Evolutionary conservation across 2,797 vertebrate genomes (phyloP).

Genomic region (Amblyopsis hoosieri): DNA sequence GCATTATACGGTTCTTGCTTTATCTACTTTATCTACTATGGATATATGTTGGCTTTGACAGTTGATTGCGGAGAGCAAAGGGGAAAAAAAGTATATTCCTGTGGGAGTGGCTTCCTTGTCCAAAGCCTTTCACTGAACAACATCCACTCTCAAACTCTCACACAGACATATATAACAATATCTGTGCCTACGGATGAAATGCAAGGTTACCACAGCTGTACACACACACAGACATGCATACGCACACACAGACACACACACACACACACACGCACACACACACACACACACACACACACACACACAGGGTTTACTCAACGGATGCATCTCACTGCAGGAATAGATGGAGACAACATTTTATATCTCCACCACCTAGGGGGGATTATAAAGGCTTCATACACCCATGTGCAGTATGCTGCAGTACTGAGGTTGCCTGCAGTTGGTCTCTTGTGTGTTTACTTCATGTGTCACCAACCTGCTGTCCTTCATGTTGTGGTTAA

Average conservation of each 20-base stretch:
- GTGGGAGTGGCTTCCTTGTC: constrained; percentile 33
- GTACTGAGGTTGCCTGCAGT: too few relatives aligned
- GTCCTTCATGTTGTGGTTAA: too few relatives aligned
- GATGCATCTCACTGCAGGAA: too few relatives aligned
- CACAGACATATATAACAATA: constrained; percentile 1
- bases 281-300: background rate
- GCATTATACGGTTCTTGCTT: too few relatives aligned
- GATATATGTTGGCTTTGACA: constrained; percentile 6
- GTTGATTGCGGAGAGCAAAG: constrained; percentile 19
- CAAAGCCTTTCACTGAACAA: constrained; percentile 29
- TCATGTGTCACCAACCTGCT: too few relatives aligned
- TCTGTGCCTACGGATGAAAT: too few relatives aligned
- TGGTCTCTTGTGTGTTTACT: too few relatives aligned
- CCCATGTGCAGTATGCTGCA: too few relatives aligned
- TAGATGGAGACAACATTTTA: too few relatives aligned
- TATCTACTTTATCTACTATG: background rate
- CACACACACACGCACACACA: constrained; percentile 5
- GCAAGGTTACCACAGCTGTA: background rate
- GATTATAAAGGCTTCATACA: too few relatives aligned
- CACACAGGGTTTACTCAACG: background rate
- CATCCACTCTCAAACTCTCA: constrained; percentile 38
- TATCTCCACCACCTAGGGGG: too few relatives aligned
- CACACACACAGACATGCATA: background rate
- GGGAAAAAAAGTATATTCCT: background rate
- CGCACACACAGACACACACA: constrained; percentile 4